Base-by-base conservation (phyloP, 2,888 invertebrate genomes). In the Drosophila demipolita region DNA sequence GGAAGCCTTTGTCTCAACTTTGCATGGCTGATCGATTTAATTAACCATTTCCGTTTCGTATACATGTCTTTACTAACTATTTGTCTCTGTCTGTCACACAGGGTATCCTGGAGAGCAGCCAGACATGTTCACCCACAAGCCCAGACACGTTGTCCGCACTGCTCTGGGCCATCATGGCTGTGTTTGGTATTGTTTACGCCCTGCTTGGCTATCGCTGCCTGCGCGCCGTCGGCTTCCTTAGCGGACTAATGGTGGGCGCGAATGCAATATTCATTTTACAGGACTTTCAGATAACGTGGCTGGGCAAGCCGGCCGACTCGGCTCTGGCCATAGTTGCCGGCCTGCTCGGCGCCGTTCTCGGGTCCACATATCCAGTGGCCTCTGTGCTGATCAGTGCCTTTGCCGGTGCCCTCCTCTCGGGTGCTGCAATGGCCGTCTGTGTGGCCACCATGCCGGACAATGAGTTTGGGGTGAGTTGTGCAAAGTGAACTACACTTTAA, bases 121-220 rank as follows among this genome's bases (percentile, higher is more conserved):
- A 92, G 71, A 88, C 92, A 64, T 93, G 93, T 75, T 85, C 91
- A 36, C 91, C 92, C 59, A 87, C 91, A 72, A 89, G 91, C 58
- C 93, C 93, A 26, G 93, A 93, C 69, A 92, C 93, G 1, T 83
- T 93, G 77, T 89, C 92, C 62, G 93, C 92, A 12, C 80, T 93
- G 62, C 82, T 93, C 42, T 93, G 93, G 93, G 93, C 93, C 69
- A 93, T 93, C 38, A 90, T 92, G 38, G 93, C 93, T 7, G 94
- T 96, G 49, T 97, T 97, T 93, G 97, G 97, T 71, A 95, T 97
- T 81, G 95, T 97, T 67, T 97, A 97, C 92, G 96, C 96, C 75
- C 94, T 97, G 79, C 96, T 97, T 92, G 97, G 98, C 64, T 98
- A 98, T 93, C 95, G 97, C 75, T 97, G 97, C 93, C 96, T 97